Base-by-base conservation (phyloP, 2,797 vertebrate species). In the Scarus forsteni region DNA sequence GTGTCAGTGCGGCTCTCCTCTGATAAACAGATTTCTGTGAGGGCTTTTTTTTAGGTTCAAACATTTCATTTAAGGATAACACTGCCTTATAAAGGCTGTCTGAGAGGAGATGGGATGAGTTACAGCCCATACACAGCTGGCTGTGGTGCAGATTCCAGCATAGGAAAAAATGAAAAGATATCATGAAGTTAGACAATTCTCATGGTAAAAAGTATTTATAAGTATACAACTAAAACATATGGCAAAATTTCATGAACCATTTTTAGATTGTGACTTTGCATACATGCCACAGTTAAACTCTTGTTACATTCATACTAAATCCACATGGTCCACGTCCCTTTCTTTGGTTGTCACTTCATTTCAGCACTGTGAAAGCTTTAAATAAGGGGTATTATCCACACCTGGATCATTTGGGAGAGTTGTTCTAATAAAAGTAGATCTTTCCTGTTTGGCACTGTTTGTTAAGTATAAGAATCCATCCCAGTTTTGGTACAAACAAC, bases 61-160 rank as follows among this genome's bases (percentile, higher is more conserved):
- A 83, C 58, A 81, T 84, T 76, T 65, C 0, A 0, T 36, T 84
- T 84, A 39, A 43, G 69, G 77, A 80, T 73, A 84, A 88, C 73
- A 66, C 42, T 36, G 66, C 80, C 73, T 85, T 86, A 83, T 87
- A 83, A 79, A 83, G 75, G 36, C 36, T 36, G 38, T 70, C 54
- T 69, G 70, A 1, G 54, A 40, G 59, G 1, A 10, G 58, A 61
- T 39, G 58, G 60, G 51, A 50, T 71, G 55, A 46, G 50, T 36
- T 58, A 19, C 46, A 51, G 51, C 62, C 70, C 13, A 3, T 57
- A 34, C 35, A 60, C 74, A 77, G 64, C 73, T 54, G 59, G 16
- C 58, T 38, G 54, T 46, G 60, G 63, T 35, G 46, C 39, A 39
- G 34, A 43, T 70, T 7, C n/a, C 43, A 52, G 56, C 10, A 11